These are phyloP conservation scores for Odontocolon sp. DNA, from an alignment of 2,888 invertebrate species.

Conservation along the genomic window DNA sequence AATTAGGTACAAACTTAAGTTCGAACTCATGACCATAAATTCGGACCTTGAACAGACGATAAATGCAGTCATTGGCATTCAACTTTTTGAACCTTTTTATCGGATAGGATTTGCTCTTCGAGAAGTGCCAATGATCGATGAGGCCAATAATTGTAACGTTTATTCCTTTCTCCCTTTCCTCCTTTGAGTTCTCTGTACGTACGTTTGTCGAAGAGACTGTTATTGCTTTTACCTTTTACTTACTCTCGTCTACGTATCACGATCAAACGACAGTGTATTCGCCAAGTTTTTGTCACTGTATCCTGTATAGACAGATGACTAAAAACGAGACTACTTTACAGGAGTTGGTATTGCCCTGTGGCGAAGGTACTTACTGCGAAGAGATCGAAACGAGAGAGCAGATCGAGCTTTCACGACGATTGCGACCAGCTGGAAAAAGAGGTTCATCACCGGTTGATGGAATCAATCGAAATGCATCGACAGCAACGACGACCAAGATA, in stretches of 20 bases:
- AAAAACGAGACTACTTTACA: conserved; percentile 32
- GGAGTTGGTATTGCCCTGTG: background rate
- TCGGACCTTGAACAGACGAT: too few relatives aligned
- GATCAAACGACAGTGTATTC: conserved; percentile 27
- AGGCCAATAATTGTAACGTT: too few relatives aligned
- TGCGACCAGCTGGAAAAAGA: conserved; percentile 25
- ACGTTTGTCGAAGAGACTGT: too few relatives aligned
- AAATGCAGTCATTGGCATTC: too few relatives aligned
- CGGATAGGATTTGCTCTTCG: too few relatives aligned
- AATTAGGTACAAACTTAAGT: too few relatives aligned
- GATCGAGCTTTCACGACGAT: background rate
- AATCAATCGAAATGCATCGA: conserved; percentile 50
- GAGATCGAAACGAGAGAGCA: background rate
- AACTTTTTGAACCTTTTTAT: too few relatives aligned
- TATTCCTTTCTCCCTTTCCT: too few relatives aligned
- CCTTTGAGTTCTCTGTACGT: too few relatives aligned
- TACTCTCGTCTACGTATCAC: conserved; percentile 3
- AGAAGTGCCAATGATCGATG: too few relatives aligned
- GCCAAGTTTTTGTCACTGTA: conserved; percentile 45
- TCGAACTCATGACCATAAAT: too few relatives aligned
- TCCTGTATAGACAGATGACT: conserved; percentile 33
- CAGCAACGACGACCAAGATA: conserved; percentile 6
- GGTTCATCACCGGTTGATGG: conserved; percentile 30
- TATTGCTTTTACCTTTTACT: background rate
- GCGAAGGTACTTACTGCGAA: conserved; percentile 28